phyloP scores from a whole-genome alignment of 2,797 vertebrate genomes.

The Falco berigora region DNA sequence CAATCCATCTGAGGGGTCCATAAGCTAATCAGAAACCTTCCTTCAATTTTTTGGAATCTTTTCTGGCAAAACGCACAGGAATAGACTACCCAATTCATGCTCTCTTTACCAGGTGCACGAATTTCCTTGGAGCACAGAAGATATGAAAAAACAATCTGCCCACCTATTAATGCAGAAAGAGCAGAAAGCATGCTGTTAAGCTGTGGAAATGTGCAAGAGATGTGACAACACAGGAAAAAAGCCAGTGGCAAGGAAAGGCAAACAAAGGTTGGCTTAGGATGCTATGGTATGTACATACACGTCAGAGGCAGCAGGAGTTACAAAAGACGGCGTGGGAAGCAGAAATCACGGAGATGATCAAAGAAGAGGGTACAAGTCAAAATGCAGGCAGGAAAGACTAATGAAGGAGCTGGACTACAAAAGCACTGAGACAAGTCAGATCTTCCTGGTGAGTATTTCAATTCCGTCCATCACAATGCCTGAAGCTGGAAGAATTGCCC shows the following conservation, averaged over 20 bases:
- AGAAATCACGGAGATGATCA: neutral
- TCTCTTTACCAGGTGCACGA: neutral
- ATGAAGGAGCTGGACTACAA: neutral
- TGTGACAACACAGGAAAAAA: neutral
- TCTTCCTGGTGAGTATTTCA: neutral
- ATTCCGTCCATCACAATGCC: neutral
- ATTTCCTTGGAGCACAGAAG: neutral
- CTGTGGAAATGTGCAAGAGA: neutral
- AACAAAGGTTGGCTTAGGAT: neutral
- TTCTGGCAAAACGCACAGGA: neutral
- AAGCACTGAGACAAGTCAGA: neutral
- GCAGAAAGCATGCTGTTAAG: neutral
- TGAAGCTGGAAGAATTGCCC: neutral
- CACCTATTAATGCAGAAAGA: neutral
- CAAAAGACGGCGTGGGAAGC: rapidly evolving
- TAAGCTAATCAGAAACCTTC: neutral
- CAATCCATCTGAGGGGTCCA: neutral
- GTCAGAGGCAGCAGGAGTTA: neutral
- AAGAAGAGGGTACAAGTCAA: neutral
- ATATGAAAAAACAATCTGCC: neutral
- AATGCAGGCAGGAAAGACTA: neutral
- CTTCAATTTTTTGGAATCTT: neutral
- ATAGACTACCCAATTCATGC: neutral
- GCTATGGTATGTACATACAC: neutral
- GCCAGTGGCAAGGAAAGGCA: neutral